Percentiles rank a stretch among this genome's conserved stretches.
Conservation (phyloP, 2,797 vertebrate genomes). For the Enteromius argenteus region DNA sequence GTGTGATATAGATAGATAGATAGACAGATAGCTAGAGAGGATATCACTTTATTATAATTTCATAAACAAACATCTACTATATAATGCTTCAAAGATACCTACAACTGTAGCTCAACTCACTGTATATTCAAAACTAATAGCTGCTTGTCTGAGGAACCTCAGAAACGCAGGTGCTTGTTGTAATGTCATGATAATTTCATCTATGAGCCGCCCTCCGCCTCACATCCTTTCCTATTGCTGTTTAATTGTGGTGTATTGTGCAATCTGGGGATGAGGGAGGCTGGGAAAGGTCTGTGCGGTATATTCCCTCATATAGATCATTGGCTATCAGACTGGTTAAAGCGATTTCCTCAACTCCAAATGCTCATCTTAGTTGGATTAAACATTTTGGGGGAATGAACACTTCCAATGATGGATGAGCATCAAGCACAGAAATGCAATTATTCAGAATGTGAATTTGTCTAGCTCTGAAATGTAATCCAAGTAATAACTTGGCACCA, state of each 20-base stretch:
- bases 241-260: constrained; percentile 29
- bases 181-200: background rate
- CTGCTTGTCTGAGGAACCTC: background rate
- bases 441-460: constrained; percentile 66
- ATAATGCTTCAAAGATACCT: background rate
- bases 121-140: background rate
- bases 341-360: constrained; percentile 67
- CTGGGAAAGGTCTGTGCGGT: constrained; percentile 56
- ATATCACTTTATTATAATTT: background rate
- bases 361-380: constrained; percentile 73
- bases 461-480: constrained; percentile 65
- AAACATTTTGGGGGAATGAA: constrained; percentile 70
- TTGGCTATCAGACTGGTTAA: constrained; percentile 64
- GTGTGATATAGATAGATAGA: too few species aligned
- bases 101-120: background rate
- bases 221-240: constrained; percentile 1
- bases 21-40: too few species aligned
- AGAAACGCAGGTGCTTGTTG: background rate
- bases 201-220: background rate
- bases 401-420: constrained; percentile 63
- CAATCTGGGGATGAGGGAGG: constrained; percentile 56
- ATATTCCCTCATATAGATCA: constrained; percentile 63
- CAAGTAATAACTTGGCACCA: constrained; percentile 67
- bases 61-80: background rate
- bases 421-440: constrained; percentile 62